Evolutionary conservation across 2,888 invertebrate species (phyloP), one percentile per base, ranked within the genome.

Genomic region (Oxystoma pomonae): DNA sequence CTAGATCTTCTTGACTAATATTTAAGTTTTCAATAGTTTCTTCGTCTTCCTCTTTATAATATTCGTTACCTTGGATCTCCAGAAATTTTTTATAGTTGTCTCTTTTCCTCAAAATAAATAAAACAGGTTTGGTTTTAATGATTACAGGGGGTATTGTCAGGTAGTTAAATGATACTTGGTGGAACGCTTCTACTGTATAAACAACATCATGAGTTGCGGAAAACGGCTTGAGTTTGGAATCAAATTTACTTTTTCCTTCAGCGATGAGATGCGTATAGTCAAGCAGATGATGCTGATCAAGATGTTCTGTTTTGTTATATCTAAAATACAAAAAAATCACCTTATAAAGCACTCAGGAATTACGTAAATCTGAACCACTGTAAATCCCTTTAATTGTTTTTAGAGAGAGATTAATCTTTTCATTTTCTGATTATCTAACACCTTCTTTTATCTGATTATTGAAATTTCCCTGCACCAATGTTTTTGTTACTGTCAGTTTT

Each of bases 241-340:
- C 91, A 77, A 91, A 90, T 82, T 90, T 91, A 74, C 89, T 91
- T 78, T 90, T 92, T 0, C 90, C 91, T 82, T 94, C 94, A 22
- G 91, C 81, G 62, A 96, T 80, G 57, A 96, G 81, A 80, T 95
- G 92, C 1, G 92, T 90, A 74, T 87, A 95, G 62, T 83, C 81
- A 69, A 86, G 84, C 73, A 92, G 83, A 74, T 91, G 87, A 51
- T 85, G 88, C 19, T 86, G 83, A 59, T 81, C 81, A 59, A 94
- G 76, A 65, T 88, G 84, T 81, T 96, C 95, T 65, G 87, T 87
- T 80, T 96, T 96, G 73, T 90, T 90, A 74, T 94, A 95, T 57
- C 87, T 89, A 70, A 57, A 78, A 77, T 12, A 65, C 17, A 58
- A 65, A 64, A 21, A 67, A 59, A 69, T 68, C 35, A 3, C 35